phyloP scores from a whole-genome alignment of 2,797 vertebrate species.

The Neostethus bicornis region DNA sequence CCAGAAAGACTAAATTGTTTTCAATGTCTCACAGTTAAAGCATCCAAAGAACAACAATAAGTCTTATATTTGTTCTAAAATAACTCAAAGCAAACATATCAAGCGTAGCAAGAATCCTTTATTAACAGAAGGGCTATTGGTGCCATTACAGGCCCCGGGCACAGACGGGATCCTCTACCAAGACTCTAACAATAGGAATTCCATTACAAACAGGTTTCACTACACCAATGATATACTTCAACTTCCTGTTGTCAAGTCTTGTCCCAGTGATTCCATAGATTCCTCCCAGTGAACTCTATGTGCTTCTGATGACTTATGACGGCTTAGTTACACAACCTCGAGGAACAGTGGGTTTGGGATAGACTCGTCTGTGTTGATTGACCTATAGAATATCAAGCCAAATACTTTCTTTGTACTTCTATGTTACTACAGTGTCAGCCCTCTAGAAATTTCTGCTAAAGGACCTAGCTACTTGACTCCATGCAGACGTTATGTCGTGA shows the following conservation, averaged over 20 bases:
- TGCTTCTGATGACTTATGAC: conserved; percentile 51
- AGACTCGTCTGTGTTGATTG: conserved; percentile 53
- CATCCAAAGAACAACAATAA: background rate
- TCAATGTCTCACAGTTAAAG: too few species aligned
- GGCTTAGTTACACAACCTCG: conserved; percentile 65
- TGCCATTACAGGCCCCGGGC: conserved; percentile 67
- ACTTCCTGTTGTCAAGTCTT: conserved; percentile 68
- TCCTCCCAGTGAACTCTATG: conserved; percentile 63
- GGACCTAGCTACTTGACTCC: conserved; percentile 49
- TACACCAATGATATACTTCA: conserved; percentile 53
- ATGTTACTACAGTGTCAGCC: conserved; percentile 67
- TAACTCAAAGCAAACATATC: conserved; percentile 15
- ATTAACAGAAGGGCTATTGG: conserved; percentile 52
- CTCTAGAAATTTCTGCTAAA: conserved; percentile 67
- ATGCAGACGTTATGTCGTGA: conserved; percentile 48
- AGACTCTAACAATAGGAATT: conserved; percentile 68
- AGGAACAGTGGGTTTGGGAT: conserved; percentile 56
- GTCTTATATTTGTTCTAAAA: conserved; percentile 5
- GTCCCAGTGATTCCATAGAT: conserved; percentile 65
- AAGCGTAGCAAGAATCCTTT: conserved; percentile 20
- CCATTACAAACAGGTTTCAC: conserved; percentile 78
- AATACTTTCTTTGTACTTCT: conserved; percentile 61
- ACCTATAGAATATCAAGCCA: conserved; percentile 62
- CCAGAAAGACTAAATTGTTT: background rate
- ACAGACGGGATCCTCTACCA: conserved; percentile 70